Evolutionary conservation across 2,797 vertebrate species (phyloP).

Genomic region (Dryobates pubescens): DNA sequence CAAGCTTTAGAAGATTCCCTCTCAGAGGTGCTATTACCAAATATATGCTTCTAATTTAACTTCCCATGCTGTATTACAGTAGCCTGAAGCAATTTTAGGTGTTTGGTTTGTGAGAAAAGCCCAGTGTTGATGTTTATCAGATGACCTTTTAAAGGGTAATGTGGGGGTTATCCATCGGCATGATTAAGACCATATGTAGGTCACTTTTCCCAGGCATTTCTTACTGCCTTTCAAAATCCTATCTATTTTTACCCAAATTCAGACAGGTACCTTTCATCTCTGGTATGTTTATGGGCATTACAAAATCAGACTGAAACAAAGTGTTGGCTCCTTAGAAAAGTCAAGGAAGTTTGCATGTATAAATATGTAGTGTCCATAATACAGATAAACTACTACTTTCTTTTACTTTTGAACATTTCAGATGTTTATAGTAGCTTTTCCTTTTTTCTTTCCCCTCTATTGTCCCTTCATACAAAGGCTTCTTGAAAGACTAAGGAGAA

Average conservation of each 20-base stretch:
- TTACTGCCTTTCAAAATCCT: constrained; percentile 47
- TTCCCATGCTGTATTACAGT: constrained; percentile 79
- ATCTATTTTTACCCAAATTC: constrained; percentile 42
- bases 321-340: neutral
- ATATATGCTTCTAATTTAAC: constrained; percentile 86
- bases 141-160: constrained; percentile 89
- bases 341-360: neutral
- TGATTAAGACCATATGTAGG: constrained; percentile 85
- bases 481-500: neutral
- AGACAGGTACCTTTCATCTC: constrained; percentile 46
- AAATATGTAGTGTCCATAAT: neutral
- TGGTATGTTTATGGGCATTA: constrained; percentile 21
- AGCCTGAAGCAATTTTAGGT: constrained; percentile 82
- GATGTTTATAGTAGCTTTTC: neutral
- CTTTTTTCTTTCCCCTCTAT: neutral
- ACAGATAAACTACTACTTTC: neutral
- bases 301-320: neutral
- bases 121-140: constrained; percentile 89
- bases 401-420: neutral
- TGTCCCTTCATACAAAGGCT: neutral
- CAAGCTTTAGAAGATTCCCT: constrained; percentile 54
- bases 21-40: constrained; percentile 81
- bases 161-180: constrained; percentile 82
- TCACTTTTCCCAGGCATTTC: constrained; percentile 63
- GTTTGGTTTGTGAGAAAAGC: constrained; percentile 88